Conservation (phyloP, 2,113 vertebrate species). For the Dasyprocta punctata region DNA sequence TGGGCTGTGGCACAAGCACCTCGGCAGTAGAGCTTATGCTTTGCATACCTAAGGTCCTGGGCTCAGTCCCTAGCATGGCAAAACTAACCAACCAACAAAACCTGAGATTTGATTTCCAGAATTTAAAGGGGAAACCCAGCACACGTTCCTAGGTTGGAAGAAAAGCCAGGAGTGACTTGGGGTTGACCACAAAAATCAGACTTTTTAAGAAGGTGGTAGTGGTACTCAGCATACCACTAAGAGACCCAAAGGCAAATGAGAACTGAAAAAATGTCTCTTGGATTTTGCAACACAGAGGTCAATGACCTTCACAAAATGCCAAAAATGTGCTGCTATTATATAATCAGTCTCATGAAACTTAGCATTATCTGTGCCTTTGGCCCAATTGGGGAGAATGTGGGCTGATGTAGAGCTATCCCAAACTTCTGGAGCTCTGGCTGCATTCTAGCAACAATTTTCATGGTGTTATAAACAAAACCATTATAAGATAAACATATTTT, state of each 20-base stretch:
- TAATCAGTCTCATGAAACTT: neutral
- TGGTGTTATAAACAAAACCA: neutral
- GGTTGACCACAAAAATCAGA: neutral
- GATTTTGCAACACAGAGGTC: constrained; percentile 31
- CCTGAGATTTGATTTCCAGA: neutral
- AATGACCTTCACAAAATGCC: neutral
- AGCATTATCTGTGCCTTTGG: neutral
- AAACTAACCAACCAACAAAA: neutral
- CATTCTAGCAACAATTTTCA: neutral
- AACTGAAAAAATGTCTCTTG: neutral
- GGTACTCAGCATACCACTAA: neutral
- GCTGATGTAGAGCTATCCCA: neutral
- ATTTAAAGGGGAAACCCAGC: neutral
- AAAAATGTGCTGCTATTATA: neutral
- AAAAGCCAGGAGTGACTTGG: neutral
- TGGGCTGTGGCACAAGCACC: neutral
- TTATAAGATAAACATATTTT: constrained; percentile 17
- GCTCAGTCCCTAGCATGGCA: neutral
- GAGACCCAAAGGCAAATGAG: neutral
- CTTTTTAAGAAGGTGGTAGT: neutral
- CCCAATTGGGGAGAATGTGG: neutral
- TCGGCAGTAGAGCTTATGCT: neutral
- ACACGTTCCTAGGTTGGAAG: neutral
- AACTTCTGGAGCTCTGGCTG: neutral
- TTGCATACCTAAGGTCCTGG: neutral